Base-by-base conservation (phyloP, 2,797 vertebrate species). In the Steatocranus sp. region DNA sequence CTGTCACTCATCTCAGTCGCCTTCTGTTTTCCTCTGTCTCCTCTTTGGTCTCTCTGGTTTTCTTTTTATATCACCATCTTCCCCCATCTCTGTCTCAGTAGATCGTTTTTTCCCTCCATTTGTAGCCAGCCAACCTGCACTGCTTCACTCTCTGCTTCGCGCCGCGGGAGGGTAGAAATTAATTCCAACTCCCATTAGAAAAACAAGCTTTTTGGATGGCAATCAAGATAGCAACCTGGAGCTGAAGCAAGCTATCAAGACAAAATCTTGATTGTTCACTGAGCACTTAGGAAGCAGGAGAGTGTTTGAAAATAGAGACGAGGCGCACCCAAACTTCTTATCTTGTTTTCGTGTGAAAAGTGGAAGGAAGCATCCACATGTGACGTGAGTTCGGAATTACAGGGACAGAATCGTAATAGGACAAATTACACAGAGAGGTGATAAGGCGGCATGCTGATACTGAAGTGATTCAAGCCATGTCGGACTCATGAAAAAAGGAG, bases 261-360 rank as follows among this genome's bases (percentile, higher is more conserved):
- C 14, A 82, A 50, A 3, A 88, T 90, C 91, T 87, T 81, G 90
- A 93, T 90, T 91, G 91, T 90, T 89, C 83, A 14, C 80, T 15
- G 82, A 88, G 76, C 80, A 86, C 86, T 82, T 49, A 76, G 83
- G 84, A 87, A 73, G 49, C 78, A 70, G 86, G 76, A 70, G 87
- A 91, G 75, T 79, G 91, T 93, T 92, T 91, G 91, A 90, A 89
- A 90, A 80, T 73, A 90, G 89, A 91, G 88, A 87, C 32, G 73
- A 86, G 83, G 66, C n/a, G 23, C 84, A 82, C 76, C 76, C 82
- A 89, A 92, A 92, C 87, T 88, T 90, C 79, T 90, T 91, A 91
- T 92, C 91, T 88, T 79, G 83, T 83, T 81, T 79, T 82, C 34
- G 53, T 75, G 84, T 75, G 87, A 80, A 83, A 84, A 75, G 58